A percentile compares a stretch with the other conserved stretches of the same genome.
phyloP scores from a whole-genome alignment of 1,140 invertebrate species.

The Caenorhabditis tropicalis region DNA sequence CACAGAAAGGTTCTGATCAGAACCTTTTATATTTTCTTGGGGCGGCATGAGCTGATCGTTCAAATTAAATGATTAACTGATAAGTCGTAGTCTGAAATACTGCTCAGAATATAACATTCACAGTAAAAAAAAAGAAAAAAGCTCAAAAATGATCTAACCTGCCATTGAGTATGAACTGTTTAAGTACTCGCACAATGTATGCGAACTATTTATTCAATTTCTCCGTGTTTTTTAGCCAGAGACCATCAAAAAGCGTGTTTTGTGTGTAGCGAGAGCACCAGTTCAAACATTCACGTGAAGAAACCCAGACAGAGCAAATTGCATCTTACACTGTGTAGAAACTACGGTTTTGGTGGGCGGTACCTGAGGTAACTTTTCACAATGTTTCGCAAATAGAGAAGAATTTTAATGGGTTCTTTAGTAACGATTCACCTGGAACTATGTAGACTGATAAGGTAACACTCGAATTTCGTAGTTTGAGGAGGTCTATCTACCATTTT shows the following conservation, averaged over 20 bases:
- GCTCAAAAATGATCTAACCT: not conserved
- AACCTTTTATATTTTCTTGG: not conserved
- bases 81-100: not conserved
- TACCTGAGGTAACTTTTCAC: not conserved
- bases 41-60: no score
- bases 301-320: not conserved
- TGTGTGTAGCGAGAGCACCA: constrained; percentile 3
- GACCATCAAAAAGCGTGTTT: constrained; percentile 43
- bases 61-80: not conserved
- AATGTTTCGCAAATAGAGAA: not conserved
- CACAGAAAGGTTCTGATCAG: not conserved
- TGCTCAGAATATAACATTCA: no score
- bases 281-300: constrained; percentile 35
- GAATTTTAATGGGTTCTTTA: not conserved
- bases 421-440: not conserved
- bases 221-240: constrained; percentile 24
- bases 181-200: not conserved
- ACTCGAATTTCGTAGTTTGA: not conserved
- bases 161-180: not conserved
- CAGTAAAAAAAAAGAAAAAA: not conserved
- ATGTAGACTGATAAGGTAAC: not conserved
- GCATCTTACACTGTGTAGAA: constrained; percentile 9
- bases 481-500: no score
- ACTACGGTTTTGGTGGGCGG: constrained; percentile 6
- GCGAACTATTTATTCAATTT: constrained; percentile 2